These are phyloP conservation scores for Amblyjoppa proteus DNA, from an alignment of 2,888 invertebrate species.

Conservation along the genomic window DNA sequence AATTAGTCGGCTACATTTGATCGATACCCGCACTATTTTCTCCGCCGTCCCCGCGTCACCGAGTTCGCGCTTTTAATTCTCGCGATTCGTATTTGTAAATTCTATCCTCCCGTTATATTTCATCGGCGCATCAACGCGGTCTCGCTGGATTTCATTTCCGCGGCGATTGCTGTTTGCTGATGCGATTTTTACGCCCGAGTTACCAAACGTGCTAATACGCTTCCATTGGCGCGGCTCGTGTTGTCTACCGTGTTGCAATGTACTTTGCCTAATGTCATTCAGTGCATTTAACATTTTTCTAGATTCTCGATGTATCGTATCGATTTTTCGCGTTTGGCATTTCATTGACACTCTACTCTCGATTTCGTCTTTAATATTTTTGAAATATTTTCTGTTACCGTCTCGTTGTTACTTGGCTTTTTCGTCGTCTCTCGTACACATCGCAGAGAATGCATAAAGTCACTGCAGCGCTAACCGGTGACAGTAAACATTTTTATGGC, in stretches of 20 bases:
- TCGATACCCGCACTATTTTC: not conserved
- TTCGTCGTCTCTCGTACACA: constrained; percentile 31
- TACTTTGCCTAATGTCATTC: not conserved
- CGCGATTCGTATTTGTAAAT: not conserved
- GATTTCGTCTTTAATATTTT: not conserved
- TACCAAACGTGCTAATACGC: not conserved
- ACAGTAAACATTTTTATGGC: constrained; percentile 74
- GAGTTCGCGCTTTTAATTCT: not conserved
- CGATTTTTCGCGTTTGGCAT: not conserved
- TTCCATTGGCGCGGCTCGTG: not conserved
- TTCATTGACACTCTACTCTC: too few relatives aligned
- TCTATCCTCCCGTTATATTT: not conserved
- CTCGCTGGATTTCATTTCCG: not conserved
- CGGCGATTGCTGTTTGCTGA: not conserved
- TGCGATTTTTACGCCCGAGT: not conserved
- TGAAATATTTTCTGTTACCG: constrained; percentile 38
- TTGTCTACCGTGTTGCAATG: not conserved
- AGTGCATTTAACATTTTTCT: not conserved
- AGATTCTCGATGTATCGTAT: too few relatives aligned
- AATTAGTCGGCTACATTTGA: not conserved
- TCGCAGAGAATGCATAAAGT: constrained; percentile 41
- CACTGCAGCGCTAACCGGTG: constrained; percentile 57
- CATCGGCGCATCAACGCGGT: not conserved
- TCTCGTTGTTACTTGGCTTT: constrained; percentile 26
- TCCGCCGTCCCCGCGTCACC: not conserved